phyloP scores from a whole-genome alignment of 2,113 vertebrate species.

The Chlamydotis undulata region DNA sequence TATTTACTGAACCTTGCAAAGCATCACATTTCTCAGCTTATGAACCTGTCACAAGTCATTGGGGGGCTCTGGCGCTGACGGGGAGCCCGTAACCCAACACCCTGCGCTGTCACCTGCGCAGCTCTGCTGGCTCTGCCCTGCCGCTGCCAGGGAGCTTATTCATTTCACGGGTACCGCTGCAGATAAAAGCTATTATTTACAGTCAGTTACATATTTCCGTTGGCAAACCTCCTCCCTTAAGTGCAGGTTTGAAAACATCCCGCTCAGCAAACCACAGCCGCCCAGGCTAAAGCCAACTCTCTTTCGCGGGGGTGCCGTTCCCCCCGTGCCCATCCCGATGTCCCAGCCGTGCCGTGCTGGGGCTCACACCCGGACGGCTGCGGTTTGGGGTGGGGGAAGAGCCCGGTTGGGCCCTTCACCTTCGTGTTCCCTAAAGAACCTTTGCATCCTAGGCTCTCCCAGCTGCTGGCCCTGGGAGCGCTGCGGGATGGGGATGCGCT shows the following conservation, averaged over 20 bases:
- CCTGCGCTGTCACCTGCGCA: not conserved
- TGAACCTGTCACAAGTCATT: constrained; percentile 53
- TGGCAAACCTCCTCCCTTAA: constrained; percentile 56
- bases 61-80: not conserved
- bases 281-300: rapidly evolving
- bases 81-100: constrained; percentile 48
- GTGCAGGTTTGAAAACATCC: constrained; percentile 53
- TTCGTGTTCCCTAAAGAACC: rapidly evolving
- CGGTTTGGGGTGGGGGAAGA: not conserved
- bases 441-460: not conserved
- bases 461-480: not conserved
- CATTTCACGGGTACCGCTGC: constrained; percentile 11
- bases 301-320: rapidly evolving
- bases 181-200: constrained; percentile 69
- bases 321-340: rapidly evolving
- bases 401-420: not conserved
- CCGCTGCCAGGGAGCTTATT: not conserved
- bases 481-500: not conserved
- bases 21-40: not conserved
- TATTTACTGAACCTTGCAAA: constrained; percentile 52
- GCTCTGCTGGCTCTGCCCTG: not conserved
- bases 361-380: not conserved
- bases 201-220: constrained; percentile 68
- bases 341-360: not conserved
- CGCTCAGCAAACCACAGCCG: not conserved